Evolutionary conservation across 1,140 invertebrate genomes (phyloP).

Genomic region (Heliothis virescens): DNA sequence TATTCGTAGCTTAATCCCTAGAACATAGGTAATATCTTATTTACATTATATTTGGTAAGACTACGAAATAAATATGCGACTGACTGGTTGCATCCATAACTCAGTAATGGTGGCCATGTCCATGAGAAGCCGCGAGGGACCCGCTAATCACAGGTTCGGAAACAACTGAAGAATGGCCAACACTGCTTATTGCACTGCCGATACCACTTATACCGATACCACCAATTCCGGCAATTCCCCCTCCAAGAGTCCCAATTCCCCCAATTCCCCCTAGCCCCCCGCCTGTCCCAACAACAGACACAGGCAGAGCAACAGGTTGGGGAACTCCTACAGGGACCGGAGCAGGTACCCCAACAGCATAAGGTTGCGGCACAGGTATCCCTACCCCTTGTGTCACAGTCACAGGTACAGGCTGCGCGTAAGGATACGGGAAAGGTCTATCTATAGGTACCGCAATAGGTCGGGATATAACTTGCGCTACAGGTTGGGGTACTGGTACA

Average conservation of each 20-base stretch:
- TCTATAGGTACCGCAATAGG: conserved; percentile 76
- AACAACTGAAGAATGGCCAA: conserved; percentile 32
- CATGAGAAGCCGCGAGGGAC: conserved; percentile 46
- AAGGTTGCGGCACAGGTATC: conserved; percentile 79
- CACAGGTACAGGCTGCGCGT: conserved; percentile 77
- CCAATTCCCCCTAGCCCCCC: conserved; percentile 1
- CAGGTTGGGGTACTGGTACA: conserved; percentile 75
- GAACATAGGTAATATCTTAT: no score
- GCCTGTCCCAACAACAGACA: conserved; percentile 54
- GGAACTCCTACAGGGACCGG: conserved; percentile 76
- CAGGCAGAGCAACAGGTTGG: conserved; percentile 66
- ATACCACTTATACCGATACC: conserved; percentile 31
- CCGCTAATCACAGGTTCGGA: conserved; percentile 16
- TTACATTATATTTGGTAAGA: not conserved
- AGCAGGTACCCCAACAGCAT: conserved; percentile 69
- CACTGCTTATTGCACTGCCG: conserved; percentile 2
- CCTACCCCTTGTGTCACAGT: conserved; percentile 77
- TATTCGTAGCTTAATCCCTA: no score
- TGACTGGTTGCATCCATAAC: not conserved
- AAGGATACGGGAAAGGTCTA: conserved; percentile 72
- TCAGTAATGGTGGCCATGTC: conserved; percentile 62
- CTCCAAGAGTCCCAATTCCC: not conserved
- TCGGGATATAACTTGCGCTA: conserved; percentile 69
- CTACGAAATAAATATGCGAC: not conserved
- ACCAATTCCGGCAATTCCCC: not conserved